phyloP scores from a whole-genome alignment of 2,113 vertebrate genomes.

The Heterochromis multidens region DNA sequence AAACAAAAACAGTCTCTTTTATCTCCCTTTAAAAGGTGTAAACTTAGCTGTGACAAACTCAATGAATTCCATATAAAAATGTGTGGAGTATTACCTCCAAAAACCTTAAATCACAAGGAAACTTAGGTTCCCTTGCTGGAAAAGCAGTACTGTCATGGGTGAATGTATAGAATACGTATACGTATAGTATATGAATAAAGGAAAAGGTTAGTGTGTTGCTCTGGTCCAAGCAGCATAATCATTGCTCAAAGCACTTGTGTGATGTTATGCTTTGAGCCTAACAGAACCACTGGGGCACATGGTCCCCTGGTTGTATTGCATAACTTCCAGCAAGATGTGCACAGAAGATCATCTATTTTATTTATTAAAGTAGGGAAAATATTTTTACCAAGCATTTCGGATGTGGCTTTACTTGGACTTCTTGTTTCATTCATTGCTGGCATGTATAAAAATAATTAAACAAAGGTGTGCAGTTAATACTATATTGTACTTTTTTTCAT shows the following conservation, averaged over 20 bases:
- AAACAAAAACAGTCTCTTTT: background rate
- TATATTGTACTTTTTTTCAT: background rate
- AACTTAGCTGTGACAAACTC: background rate
- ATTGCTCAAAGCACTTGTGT: slow-evolving; percentile 8
- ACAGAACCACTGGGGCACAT: background rate
- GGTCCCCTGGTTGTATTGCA: background rate
- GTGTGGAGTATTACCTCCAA: background rate
- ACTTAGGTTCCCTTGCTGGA: background rate
- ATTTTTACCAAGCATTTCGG: background rate
- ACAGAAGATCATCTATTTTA: background rate
- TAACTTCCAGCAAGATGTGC: background rate
- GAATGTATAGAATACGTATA: background rate
- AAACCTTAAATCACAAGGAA: background rate
- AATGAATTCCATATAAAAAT: background rate
- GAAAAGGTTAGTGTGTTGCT: slow-evolving; percentile 27
- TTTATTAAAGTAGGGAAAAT: background rate
- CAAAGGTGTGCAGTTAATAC: background rate
- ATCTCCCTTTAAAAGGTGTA: background rate
- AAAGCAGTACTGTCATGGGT: slow-evolving; percentile 1
- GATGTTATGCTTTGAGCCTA: slow-evolving; percentile 5
- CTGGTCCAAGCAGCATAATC: background rate
- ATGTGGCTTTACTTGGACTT: background rate
- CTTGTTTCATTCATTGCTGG: background rate
- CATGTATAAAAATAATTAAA: background rate
- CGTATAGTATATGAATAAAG: background rate